Base-by-base conservation (phyloP, 2,888 invertebrate genomes). In the Gymnocheta viridis region DNA sequence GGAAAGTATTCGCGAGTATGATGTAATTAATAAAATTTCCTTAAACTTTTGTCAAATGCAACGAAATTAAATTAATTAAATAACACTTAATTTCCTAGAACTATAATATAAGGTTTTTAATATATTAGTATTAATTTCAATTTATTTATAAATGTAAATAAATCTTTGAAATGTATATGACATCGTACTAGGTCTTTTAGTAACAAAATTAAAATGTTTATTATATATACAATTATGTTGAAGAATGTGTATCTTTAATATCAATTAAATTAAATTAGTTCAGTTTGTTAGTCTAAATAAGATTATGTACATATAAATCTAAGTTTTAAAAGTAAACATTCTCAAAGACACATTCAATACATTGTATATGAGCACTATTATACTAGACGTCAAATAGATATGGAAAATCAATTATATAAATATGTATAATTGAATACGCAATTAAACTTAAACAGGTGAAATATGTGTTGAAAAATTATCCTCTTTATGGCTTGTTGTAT, bases 201-300 rank as follows among this genome's bases (percentile, higher is more conserved):
- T 3, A 14, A n/a, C 41, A 41, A 19, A 17, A 19, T 17, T 17
- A 44, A 6, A 47, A 47, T 47, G 9, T 38, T 47, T 19, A 47
- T 47, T 47, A 47, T 47, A 7, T 47, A 49, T 22, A 22, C 27
- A 51, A 51, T 27, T 24, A 51, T 24, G 1, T 14, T 7, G 2
- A 27, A 27, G 24, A 51, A 51, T 12, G 6, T 14, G 19, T 32
- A 47, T 47, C 14, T 32, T 77, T 38, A 49, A 27, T 38, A 41
- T 77, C 49, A 77, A 77, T 77, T 77, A 32, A 69, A 41, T 67
- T 77, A 49, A 77, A 67, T 77, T 67, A 67, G 77, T 49, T 58
- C 17, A 27, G 22, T 29, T 51, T 17, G 9, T 38, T 35, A n/a
- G 27, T 47, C 19, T 7, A n/a, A 56, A 44, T 56, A 10, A 2